Evolutionary conservation across 2,113 vertebrate species (phyloP).

Genomic region (Tiliqua scincoides): DNA sequence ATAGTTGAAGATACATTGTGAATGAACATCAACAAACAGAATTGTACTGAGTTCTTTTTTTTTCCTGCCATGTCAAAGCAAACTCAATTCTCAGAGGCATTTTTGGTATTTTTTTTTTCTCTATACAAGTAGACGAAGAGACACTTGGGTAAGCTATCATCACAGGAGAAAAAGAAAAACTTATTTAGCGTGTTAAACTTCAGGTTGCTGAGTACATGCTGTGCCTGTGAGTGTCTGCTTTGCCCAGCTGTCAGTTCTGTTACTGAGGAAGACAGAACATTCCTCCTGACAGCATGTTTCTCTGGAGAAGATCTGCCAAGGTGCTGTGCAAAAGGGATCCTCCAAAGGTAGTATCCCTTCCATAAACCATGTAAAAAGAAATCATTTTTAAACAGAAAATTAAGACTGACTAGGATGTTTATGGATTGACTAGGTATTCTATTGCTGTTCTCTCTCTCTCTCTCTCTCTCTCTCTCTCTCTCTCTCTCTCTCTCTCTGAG

Average conservation of each 20-base stretch:
- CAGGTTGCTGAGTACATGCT: background rate
- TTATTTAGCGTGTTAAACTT: background rate
- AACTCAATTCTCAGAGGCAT: too few relatives aligned
- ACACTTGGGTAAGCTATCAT: background rate
- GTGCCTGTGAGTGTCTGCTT: rapidly evolving
- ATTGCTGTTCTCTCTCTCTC: too few relatives aligned
- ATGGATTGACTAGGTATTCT: too few relatives aligned
- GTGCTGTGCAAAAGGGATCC: background rate
- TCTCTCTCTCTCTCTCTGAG: too few relatives aligned
- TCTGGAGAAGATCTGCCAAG: background rate
- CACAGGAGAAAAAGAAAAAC: conserved; percentile 6
- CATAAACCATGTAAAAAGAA: too few relatives aligned
- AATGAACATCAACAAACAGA: too few relatives aligned
- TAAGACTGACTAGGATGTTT: too few relatives aligned
- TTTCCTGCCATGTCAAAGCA: too few relatives aligned
- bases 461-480: too few relatives aligned
- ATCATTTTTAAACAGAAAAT: too few relatives aligned
- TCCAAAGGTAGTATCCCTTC: background rate
- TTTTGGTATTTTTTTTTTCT: conserved; percentile 4
- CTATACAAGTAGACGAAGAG: background rate
- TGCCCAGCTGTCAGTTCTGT: background rate
- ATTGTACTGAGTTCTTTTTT: too few relatives aligned
- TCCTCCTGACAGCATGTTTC: background rate
- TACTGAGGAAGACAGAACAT: background rate
- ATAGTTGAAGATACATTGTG: too few relatives aligned